Evolutionary conservation across 2,888 invertebrate species (phyloP).

Genomic region (Ypsolopha scabrella): DNA sequence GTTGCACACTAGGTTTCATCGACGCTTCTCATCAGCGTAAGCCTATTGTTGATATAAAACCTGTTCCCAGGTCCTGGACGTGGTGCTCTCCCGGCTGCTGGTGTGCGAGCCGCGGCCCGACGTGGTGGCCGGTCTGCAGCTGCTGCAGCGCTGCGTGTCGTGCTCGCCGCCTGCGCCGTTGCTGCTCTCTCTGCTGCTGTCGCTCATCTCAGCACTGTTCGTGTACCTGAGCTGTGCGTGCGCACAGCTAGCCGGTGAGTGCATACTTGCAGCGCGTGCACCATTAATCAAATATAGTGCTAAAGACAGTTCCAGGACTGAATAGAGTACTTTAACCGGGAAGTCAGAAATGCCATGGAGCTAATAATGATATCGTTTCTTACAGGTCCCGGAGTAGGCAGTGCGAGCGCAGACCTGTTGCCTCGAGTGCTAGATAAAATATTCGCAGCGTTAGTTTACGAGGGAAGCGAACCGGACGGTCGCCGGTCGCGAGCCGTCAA

Average conservation of each 20-base stretch:
- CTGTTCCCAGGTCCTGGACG: constrained; percentile 76
- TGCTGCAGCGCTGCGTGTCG: constrained; percentile 83
- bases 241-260: constrained; percentile 75
- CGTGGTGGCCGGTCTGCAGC: constrained; percentile 78
- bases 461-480: constrained; percentile 70
- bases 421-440: constrained; percentile 90
- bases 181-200: constrained; percentile 85
- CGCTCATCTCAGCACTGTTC: constrained; percentile 92
- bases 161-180: constrained; percentile 84
- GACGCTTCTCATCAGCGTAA: background rate
- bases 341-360: no score
- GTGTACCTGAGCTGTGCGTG: constrained; percentile 91
- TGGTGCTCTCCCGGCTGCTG: constrained; percentile 83
- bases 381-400: constrained; percentile 48
- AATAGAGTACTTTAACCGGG: no score
- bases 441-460: constrained; percentile 85
- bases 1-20: background rate
- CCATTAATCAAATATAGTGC: background rate
- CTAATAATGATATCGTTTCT: background rate
- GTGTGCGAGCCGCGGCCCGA: constrained; percentile 79
- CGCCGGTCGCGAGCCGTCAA: constrained; percentile 81
- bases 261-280: constrained; percentile 75
- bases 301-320: no score
- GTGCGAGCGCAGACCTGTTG: constrained; percentile 66
- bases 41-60: background rate